These are phyloP conservation scores for Tringa solitaria DNA, from an alignment of 2,113 vertebrate genomes.

Conservation along the genomic window DNA sequence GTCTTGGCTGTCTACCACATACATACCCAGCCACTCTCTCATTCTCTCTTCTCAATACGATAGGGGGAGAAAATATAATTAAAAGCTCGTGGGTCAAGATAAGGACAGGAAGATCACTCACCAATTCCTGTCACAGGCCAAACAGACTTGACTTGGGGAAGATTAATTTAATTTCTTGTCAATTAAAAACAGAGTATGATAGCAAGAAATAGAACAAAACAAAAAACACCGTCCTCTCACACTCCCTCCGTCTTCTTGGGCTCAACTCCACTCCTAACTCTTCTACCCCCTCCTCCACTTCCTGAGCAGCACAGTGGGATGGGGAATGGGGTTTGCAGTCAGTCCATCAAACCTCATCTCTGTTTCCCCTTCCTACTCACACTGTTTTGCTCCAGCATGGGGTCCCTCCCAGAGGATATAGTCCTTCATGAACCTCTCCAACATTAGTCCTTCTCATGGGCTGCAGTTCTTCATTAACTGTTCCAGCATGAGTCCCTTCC, in stretches of 20 bases:
- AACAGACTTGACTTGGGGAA: neutral
- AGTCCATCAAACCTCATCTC: neutral
- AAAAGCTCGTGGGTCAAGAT: neutral
- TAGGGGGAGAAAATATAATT: neutral
- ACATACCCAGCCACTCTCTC: neutral
- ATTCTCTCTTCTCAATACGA: neutral
- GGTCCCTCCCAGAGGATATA: neutral
- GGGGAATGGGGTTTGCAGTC: neutral
- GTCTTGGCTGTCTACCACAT: neutral
- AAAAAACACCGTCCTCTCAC: neutral
- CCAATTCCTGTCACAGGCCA: neutral
- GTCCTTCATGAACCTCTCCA: neutral
- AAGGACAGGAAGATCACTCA: neutral
- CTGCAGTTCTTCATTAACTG: neutral
- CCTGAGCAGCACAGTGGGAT: neutral
- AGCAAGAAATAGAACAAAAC: neutral
- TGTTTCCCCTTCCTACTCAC: neutral
- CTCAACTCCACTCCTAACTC: neutral
- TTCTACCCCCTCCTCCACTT: neutral
- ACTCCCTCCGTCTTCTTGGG: neutral
- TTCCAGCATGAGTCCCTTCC: neutral
- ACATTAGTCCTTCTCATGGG: neutral
- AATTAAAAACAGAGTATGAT: neutral
- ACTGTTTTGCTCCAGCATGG: neutral
- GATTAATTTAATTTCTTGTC: neutral